These are phyloP conservation scores for Oncopeltus fasciatus DNA, from an alignment of 1,140 invertebrate species.

Conservation along the genomic window DNA sequence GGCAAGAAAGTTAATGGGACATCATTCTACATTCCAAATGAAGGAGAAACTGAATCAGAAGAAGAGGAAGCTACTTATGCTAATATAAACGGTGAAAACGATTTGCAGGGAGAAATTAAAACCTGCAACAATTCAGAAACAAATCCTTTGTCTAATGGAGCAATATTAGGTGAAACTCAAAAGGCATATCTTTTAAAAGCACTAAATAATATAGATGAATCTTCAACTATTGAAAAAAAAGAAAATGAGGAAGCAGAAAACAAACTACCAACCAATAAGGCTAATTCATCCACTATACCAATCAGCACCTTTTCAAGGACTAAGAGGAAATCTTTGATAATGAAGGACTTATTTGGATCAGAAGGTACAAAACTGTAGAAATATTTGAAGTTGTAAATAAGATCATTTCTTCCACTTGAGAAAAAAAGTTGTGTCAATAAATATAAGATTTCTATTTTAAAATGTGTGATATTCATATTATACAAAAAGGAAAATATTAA, in stretches of 20 bases:
- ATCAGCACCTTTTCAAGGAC: neutral
- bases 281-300: neutral
- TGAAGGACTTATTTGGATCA: neutral
- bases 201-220: conserved; percentile 8
- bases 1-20: neutral
- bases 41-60: neutral
- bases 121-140: neutral
- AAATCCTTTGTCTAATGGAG: neutral
- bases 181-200: conserved; percentile 12
- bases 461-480: too few relatives aligned
- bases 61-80: neutral
- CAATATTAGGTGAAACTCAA: neutral
- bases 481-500: too few relatives aligned
- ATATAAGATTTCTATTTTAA: too few relatives aligned
- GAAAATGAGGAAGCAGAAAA: neutral
- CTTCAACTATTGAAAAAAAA: neutral
- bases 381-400: too few relatives aligned
- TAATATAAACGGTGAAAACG: neutral
- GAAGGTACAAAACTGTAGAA: neutral
- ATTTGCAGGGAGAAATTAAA: too few relatives aligned
- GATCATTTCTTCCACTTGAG: too few relatives aligned
- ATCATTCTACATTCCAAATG: neutral
- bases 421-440: too few relatives aligned
- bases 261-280: neutral
- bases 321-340: neutral